Conservation (phyloP, 2,113 vertebrate species). For the Equus przewalskii region DNA sequence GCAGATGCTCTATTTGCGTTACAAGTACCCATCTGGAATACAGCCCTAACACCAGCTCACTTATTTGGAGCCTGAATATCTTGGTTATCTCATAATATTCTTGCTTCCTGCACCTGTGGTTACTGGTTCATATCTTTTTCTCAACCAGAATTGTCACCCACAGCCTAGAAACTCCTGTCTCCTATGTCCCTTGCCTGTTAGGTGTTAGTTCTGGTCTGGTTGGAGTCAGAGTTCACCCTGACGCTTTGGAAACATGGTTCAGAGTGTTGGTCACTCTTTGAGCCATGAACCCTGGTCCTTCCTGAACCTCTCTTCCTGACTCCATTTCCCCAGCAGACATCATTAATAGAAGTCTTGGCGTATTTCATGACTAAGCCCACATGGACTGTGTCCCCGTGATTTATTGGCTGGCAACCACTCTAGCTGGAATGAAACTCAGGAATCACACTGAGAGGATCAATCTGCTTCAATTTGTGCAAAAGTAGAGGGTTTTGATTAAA, state of each 20-base stretch:
- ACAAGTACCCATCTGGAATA: not conserved
- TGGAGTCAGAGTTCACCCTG: not conserved
- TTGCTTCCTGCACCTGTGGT: not conserved
- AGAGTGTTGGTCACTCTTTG: not conserved
- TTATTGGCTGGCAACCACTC: not conserved
- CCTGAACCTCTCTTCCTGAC: accelerated
- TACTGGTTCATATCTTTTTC: not conserved
- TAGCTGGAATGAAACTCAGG: not conserved
- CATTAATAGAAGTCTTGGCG: not conserved
- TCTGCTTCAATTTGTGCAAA: slow-evolving; percentile 26
- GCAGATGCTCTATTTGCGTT: not conserved
- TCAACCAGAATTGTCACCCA: not conserved
- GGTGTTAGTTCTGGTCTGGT: not conserved
- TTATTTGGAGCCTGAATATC: not conserved
- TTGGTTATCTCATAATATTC: not conserved
- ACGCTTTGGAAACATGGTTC: not conserved
- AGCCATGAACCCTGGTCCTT: not conserved
- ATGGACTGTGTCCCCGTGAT: not conserved
- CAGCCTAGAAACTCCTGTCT: not conserved
- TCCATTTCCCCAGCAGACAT: not conserved
- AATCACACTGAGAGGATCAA: not conserved
- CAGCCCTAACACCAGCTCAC: not conserved
- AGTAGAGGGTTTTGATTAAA: not conserved
- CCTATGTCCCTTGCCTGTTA: not conserved
- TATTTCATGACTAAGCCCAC: not conserved